Conservation (phyloP, 2,888 invertebrate genomes). For the Neocrepidodera transversa region DNA sequence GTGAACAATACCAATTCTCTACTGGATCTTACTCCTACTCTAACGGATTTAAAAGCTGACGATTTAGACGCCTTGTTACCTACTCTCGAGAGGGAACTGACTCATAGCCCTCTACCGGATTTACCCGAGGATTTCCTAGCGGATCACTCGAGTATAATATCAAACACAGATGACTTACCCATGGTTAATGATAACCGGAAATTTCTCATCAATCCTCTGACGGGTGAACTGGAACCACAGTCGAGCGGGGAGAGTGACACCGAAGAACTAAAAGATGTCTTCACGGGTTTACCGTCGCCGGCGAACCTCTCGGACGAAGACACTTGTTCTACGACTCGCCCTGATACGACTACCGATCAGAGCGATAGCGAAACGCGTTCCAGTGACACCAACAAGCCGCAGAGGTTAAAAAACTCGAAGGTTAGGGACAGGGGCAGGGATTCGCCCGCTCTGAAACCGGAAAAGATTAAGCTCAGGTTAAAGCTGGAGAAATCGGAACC, state of each 20-base stretch:
- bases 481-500: slow-evolving; percentile 86
- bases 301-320: slow-evolving; percentile 64
- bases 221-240: slow-evolving; percentile 84
- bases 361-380: slow-evolving; percentile 58
- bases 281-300: slow-evolving; percentile 55
- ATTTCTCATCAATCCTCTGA: slow-evolving; percentile 89
- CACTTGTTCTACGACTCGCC: slow-evolving; percentile 65
- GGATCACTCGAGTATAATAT: slow-evolving; percentile 34
- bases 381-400: slow-evolving; percentile 52
- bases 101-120: slow-evolving; percentile 62
- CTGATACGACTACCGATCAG: slow-evolving; percentile 55
- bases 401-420: slow-evolving; percentile 46
- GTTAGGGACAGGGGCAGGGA: slow-evolving; percentile 53
- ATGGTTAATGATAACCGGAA: slow-evolving; percentile 70
- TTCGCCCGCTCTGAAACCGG: slow-evolving; percentile 61
- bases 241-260: slow-evolving; percentile 69
- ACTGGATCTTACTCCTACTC: slow-evolving; percentile 57
- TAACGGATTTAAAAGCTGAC: slow-evolving; percentile 58
- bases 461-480: slow-evolving; percentile 82
- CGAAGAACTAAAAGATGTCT: slow-evolving; percentile 60
- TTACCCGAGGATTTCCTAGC: slow-evolving; percentile 61
- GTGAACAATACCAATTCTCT: slow-evolving; percentile 45
- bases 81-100: slow-evolving; percentile 67
- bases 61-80: slow-evolving; percentile 74
- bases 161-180: slow-evolving; percentile 54